phyloP scores from a whole-genome alignment of 2,888 invertebrate species.

The Thymelicus acteon region DNA sequence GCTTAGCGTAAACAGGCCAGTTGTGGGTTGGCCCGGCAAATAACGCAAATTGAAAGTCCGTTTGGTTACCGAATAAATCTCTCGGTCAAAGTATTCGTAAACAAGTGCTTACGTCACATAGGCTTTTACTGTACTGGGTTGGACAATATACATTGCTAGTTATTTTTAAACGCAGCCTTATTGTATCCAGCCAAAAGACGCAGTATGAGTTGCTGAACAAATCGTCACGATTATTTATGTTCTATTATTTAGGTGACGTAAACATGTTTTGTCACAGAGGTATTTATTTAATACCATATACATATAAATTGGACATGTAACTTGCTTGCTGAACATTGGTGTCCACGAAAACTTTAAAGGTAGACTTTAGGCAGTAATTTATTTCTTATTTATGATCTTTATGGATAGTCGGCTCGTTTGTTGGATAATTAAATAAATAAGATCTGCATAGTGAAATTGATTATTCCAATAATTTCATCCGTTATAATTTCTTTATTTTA shows the following conservation, averaged over 20 bases:
- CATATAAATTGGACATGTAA: no score
- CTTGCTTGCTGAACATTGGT: no score
- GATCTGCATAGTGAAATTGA: no score
- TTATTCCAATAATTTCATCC: no score
- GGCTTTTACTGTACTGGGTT: slow-evolving; percentile 2
- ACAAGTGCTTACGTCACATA: slow-evolving; percentile 17
- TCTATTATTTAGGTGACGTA: no score
- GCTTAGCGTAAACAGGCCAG: neutral
- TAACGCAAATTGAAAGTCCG: slow-evolving; percentile 20
- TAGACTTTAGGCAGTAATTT: no score
- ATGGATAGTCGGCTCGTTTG: no score
- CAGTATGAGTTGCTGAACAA: neutral
- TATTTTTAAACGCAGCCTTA: neutral
- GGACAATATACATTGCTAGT: slow-evolving; percentile 20
- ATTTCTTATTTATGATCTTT: no score
- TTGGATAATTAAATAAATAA: no score
- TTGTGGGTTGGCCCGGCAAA: neutral
- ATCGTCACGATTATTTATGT: neutral
- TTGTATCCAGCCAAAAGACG: neutral
- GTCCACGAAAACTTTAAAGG: no score
- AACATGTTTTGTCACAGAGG: slow-evolving; percentile 2
- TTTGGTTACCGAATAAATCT: slow-evolving; percentile 14
- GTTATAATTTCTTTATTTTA: no score
- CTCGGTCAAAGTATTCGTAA: slow-evolving; percentile 20
- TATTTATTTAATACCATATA: no score